Evolutionary conservation across 2,888 invertebrate species (phyloP).

Genomic region (Alloscopus bannaensis): DNA sequence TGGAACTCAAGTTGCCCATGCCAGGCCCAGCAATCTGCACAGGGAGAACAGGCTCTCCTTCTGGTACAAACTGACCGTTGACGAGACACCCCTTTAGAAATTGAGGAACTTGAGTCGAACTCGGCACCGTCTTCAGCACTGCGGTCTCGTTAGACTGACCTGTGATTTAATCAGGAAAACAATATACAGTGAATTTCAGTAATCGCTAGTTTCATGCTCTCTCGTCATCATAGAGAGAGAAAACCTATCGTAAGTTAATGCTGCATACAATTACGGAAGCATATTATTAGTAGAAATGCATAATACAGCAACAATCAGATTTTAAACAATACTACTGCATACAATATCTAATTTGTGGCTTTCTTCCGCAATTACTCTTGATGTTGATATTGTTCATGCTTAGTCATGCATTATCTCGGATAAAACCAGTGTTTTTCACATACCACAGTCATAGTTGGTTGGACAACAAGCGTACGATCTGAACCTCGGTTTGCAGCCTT

Average conservation of each 20-base stretch:
- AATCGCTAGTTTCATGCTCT: no score
- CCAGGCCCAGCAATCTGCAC: constrained; percentile 60
- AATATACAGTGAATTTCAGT: no score
- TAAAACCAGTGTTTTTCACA: constrained; percentile 46
- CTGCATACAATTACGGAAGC: no score
- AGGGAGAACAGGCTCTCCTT: constrained; percentile 83
- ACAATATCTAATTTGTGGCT: no score
- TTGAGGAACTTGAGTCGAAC: constrained; percentile 69
- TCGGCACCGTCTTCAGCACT: constrained; percentile 68
- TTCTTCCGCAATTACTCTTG: no score
- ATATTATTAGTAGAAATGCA: no score
- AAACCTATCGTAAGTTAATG: no score
- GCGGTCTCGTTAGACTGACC: constrained; percentile 70
- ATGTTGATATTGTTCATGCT: neutral
- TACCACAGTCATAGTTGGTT: constrained; percentile 84
- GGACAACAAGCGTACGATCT: constrained; percentile 86
- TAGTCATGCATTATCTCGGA: neutral
- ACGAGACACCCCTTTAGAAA: constrained; percentile 81
- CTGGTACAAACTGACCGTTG: constrained; percentile 80
- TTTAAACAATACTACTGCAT: no score
- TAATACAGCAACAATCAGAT: no score
- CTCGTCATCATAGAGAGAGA: no score
- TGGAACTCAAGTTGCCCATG: constrained; percentile 12
- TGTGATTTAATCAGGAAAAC: constrained; percentile 36
- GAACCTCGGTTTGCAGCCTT: constrained; percentile 82